These are phyloP conservation scores for Aeoliscus strigatus DNA, from an alignment of 2,797 vertebrate species.

Conservation along the genomic window DNA sequence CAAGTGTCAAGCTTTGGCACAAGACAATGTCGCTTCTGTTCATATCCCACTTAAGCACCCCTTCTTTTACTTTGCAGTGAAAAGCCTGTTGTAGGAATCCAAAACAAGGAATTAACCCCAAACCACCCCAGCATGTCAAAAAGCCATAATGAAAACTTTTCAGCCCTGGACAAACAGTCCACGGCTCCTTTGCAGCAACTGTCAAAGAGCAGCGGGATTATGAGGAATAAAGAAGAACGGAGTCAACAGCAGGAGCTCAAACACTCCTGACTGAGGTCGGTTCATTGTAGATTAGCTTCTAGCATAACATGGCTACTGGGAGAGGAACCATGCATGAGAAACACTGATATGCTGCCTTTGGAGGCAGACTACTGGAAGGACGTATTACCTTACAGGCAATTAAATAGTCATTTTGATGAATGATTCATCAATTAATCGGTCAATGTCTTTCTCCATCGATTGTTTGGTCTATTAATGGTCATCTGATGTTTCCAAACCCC, in stretches of 20 bases:
- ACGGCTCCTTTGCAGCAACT: no score
- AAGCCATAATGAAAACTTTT: constrained; percentile 5
- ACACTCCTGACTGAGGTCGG: constrained; percentile 4
- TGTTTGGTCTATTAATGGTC: no score
- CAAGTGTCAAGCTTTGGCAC: no score
- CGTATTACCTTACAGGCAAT: no score
- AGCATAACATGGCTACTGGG: constrained; percentile 4
- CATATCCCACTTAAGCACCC: background rate
- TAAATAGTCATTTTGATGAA: no score
- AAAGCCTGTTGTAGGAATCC: constrained; percentile 5
- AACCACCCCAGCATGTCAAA: constrained; percentile 1
- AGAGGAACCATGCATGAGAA: background rate
- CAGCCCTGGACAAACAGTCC: background rate
- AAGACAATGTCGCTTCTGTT: no score
- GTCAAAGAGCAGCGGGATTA: constrained; percentile 40
- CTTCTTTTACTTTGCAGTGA: background rate
- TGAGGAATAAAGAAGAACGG: constrained; percentile 19
- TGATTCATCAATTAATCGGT: no score
- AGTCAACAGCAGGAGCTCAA: constrained; percentile 45
- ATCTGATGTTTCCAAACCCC: no score
- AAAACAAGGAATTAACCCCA: constrained; percentile 20
- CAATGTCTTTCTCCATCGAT: no score
- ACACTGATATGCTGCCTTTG: no score
- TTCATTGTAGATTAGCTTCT: constrained; percentile 14
- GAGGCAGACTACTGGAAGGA: no score